Evolutionary conservation across 1,140 invertebrate species (phyloP), one percentile per base, ranked within the genome.

Genomic region (Lasioglossum baleicum): DNA sequence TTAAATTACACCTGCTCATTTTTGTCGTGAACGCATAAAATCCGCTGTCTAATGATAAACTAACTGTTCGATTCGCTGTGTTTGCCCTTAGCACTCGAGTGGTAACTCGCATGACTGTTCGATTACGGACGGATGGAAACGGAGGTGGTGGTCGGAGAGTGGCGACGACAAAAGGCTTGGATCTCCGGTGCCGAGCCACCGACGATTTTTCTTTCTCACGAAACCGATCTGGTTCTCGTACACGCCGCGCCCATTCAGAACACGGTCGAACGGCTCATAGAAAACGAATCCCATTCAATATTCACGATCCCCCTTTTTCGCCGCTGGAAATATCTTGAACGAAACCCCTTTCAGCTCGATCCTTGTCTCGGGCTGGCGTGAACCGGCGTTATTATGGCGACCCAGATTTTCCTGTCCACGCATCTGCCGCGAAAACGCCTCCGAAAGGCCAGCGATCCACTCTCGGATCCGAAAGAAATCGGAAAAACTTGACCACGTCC

Each of bases 201-300:
- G 13, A 60, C 17, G 68, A 70, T 64, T 73, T 84, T 84, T 81
- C 82, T 79, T 85, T 85, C 84, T 85, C 84, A 85, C 84, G 80
- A 82, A 82, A 85, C 73, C 26, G 80, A 82, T 85, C 80, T 72
- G 75, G 60, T 56, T 75, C 60, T 40, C 60, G 10, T 31, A 26
- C 48, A 60, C 42, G 26, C 26, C 65, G 42, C 15, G 3, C 53
- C 82, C 51, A 85, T 85, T 78, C 74, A 85, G 79, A 71, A 68
- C 72, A 53, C 35, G 31, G 0, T 31, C 17, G 51, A 63, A 81
- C 56, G 58, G 71, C 74, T 68, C 63, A 82, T 51, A 85, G 84
- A 85, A 85, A 85, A 84, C 81, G 78, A 82, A 75, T n/a, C 35
- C 83, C 80, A 85, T 85, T 85, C 84, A 85, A 85, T 85, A 85